These are phyloP conservation scores for Melangyna quadrimaculata DNA, from an alignment of 2,888 invertebrate genomes.

Conservation along the genomic window DNA sequence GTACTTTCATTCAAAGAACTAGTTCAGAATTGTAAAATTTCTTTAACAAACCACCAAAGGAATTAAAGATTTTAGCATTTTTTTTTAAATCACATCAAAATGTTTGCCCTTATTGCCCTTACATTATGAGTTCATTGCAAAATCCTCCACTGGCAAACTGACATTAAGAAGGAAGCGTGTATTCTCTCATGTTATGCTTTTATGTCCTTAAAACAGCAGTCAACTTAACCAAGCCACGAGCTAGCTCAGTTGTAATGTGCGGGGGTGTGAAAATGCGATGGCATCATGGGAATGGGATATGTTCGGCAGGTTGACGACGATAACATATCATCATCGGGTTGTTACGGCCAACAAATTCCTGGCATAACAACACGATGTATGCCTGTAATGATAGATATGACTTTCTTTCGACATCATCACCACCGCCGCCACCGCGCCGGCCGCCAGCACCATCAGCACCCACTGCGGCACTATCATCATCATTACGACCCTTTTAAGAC, in stretches of 20 bases:
- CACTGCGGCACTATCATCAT: conserved; percentile 38
- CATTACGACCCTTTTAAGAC: conserved; percentile 46
- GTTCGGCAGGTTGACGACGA: conserved; percentile 69
- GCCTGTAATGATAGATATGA: conserved; percentile 70
- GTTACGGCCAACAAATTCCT: conserved; percentile 55
- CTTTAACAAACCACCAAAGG: no score
- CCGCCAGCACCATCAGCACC: background rate
- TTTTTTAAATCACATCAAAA: no score
- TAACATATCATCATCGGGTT: conserved; percentile 60
- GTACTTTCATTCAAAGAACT: no score
- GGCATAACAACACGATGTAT: conserved; percentile 68
- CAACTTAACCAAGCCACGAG: conserved; percentile 33
- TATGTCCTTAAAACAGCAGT: conserved; percentile 43
- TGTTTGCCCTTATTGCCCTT: no score
- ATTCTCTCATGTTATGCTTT: conserved; percentile 21
- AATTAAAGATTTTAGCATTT: no score
- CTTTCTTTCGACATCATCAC: conserved; percentile 28
- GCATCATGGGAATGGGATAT: conserved; percentile 47
- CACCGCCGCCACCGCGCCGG: background rate
- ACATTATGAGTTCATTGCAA: no score
- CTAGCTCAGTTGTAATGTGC: conserved; percentile 7
- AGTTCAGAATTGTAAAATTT: no score
- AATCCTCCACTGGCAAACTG: background rate
- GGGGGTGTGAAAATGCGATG: background rate
- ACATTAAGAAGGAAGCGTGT: background rate